Base-by-base conservation (phyloP, 1,140 invertebrate genomes). In the Parasteatoda tepidariorum region DNA sequence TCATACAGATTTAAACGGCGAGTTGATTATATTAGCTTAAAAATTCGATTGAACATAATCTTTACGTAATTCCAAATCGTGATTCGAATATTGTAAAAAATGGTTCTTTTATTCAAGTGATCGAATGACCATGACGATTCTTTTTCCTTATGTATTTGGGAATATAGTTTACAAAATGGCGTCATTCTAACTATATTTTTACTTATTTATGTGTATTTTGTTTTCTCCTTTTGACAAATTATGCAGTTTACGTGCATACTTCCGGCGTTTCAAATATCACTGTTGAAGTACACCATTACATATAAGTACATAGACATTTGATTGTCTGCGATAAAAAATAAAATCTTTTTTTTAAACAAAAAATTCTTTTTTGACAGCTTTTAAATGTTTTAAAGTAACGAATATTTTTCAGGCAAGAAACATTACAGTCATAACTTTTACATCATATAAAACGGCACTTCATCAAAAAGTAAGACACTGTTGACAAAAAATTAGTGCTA, bases 361-460 rank as follows among this genome's bases (percentile, higher is more conserved):
- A 18, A 48, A 18, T 13, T 48, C 1, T 3, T 38, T 38, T 34
- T 24, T 74, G 30, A 74, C 30, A 67, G 62, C 30, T 57, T 64
- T 22, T 34, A 79, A 75, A 18, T 26, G 33, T 34, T 75, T 75
- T 75, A 38, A 55, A 34, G 68, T 61, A 66, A 66, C 74, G 68
- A 55, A 74, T 41, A 76, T 33, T 30, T 38, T 33, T 22, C 38
- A 75, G 66, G 76, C 64, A 26, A 78, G 66, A 78, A 33, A 62
- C 41, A 55, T 79, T 68, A 76, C 73, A 79, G 41, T 66, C 55
- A 67, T 79, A 64, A 67, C 64, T 67, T 15, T 48, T 2, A n/a
- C 67, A 64, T 79, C 76, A 79, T 79, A 79, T 57, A 76, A 26
- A 79, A 79, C 76, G 76, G 76, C 76, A 79, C 76, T 79, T 79